These are phyloP conservation scores for Myotis pilosus DNA, from an alignment of 2,797 vertebrate genomes.

Conservation along the genomic window DNA sequence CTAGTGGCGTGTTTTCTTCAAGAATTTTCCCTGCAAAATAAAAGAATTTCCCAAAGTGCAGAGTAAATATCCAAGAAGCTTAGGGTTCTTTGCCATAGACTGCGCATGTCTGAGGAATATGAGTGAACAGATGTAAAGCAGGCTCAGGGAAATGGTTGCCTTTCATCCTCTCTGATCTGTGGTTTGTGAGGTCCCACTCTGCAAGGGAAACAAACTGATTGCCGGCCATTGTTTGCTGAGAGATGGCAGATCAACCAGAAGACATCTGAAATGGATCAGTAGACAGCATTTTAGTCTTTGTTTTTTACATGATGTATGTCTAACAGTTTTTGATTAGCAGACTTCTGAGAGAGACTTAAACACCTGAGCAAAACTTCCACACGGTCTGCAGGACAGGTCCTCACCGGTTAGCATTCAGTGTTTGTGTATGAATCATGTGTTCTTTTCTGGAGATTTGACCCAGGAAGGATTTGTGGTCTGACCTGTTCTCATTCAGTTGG, in stretches of 20 bases:
- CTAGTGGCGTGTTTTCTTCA: neutral
- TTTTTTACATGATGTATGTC: neutral
- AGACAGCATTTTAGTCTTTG: neutral
- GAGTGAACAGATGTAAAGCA: neutral
- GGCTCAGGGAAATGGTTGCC: neutral
- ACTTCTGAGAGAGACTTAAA: neutral
- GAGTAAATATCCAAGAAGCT: neutral
- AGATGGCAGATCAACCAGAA: neutral
- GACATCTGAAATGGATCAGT: neutral
- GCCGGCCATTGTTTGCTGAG: neutral
- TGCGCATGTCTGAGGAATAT: neutral
- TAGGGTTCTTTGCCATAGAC: neutral
- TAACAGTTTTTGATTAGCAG: neutral
- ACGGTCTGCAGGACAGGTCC: neutral
- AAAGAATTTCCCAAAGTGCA: neutral
- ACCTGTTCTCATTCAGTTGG: neutral
- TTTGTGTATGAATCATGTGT: neutral
- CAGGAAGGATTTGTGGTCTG: neutral
- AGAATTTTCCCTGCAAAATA: neutral
- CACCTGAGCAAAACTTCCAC: neutral
- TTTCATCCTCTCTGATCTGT: neutral
- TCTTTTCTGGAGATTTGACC: neutral
- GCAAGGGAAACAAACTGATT: neutral
- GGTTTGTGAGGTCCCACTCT: neutral
- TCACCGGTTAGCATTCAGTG: neutral